Percentiles rank a stretch among this genome's conserved stretches.
Conservation (phyloP, 2,797 vertebrate species). For the Oophaga sylvatica region DNA sequence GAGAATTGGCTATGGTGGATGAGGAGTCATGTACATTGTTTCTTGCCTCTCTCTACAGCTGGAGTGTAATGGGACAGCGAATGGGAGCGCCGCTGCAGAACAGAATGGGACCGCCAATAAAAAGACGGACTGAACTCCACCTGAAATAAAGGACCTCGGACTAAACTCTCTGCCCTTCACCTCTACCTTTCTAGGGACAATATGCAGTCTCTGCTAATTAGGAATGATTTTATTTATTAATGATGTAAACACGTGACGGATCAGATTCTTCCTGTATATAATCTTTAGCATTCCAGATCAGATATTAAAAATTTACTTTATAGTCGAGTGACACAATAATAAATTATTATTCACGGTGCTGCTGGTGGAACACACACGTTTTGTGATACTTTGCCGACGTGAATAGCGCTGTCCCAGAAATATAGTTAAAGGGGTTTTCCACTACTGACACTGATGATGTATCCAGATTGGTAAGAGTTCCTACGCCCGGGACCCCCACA, state of each 20-base stretch:
- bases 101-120: constrained; percentile 75
- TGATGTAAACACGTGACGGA: neutral
- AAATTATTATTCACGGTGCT: neutral
- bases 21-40: neutral
- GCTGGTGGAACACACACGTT: neutral
- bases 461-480: no score
- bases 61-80: constrained; percentile 64
- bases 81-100: constrained; percentile 69
- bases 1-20: no score
- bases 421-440: neutral
- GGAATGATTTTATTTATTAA: constrained; percentile 61
- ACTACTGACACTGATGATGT: no score
- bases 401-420: neutral
- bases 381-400: neutral
- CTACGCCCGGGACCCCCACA: no score
- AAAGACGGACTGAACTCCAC: constrained; percentile 78
- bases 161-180: constrained; percentile 37
- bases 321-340: neutral
- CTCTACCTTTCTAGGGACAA: constrained; percentile 55
- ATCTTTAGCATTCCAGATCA: constrained; percentile 53
- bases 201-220: constrained; percentile 55
- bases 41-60: constrained; percentile 62
- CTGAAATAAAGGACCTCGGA: neutral
- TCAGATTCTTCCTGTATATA: constrained; percentile 18
- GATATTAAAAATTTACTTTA: constrained; percentile 17